Conservation (phyloP, 2,888 invertebrate genomes). For the Thumatha senex region DNA sequence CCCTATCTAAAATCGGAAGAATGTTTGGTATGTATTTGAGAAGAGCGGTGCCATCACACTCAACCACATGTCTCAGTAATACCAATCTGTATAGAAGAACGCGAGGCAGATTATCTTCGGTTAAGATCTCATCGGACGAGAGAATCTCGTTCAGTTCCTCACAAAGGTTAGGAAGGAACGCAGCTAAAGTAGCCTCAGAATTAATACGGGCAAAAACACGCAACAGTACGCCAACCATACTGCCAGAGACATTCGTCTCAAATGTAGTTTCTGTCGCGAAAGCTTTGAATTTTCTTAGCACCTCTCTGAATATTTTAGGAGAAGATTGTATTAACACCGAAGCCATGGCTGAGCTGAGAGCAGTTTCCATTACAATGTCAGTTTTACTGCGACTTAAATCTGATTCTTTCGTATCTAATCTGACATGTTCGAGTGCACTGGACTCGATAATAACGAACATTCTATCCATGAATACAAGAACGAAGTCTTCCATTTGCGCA, state of each 20-base stretch:
- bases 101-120: constrained; percentile 90
- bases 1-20: constrained; percentile 86
- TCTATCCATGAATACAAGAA: constrained; percentile 92
- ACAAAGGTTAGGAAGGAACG: constrained; percentile 89
- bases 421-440: constrained; percentile 86
- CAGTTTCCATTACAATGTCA: constrained; percentile 88
- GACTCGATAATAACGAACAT: constrained; percentile 88
- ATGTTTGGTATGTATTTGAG: constrained; percentile 86
- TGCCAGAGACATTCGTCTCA: constrained; percentile 93
- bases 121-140: constrained; percentile 86
- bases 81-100: constrained; percentile 91
- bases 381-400: constrained; percentile 86
- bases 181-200: constrained; percentile 87
- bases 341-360: constrained; percentile 86
- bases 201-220: constrained; percentile 86
- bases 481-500: constrained; percentile 94
- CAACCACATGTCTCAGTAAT: constrained; percentile 87
- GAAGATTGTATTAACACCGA: constrained; percentile 89
- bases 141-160: constrained; percentile 85
- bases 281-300: constrained; percentile 88
- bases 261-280: constrained; percentile 90
- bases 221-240: constrained; percentile 89
- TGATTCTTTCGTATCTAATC: constrained; percentile 85
- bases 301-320: constrained; percentile 84
- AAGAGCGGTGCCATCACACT: constrained; percentile 86